These are phyloP conservation scores for Camponotus pennsylvanicus DNA, from an alignment of 1,140 invertebrate species.

Conservation along the genomic window DNA sequence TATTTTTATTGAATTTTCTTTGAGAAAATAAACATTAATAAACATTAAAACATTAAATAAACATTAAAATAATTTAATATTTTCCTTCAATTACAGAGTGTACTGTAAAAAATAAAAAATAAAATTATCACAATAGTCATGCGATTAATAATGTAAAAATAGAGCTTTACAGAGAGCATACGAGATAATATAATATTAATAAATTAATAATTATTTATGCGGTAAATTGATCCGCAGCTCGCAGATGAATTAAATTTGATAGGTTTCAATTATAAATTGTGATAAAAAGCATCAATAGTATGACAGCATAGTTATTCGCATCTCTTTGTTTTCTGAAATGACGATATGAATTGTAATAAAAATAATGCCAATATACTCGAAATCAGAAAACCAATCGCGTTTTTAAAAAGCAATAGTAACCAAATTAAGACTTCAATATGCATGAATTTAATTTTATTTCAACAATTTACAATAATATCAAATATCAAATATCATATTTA, in stretches of 20 bases:
- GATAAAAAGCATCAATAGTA: not conserved
- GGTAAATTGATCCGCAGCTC: not conserved
- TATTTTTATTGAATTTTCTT: slow-evolving; percentile 27
- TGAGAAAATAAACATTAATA: not conserved
- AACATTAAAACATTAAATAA: no score
- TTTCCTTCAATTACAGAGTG: not conserved
- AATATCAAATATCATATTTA: slow-evolving; percentile 10
- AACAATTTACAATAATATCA: not conserved
- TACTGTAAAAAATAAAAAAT: slow-evolving; percentile 4
- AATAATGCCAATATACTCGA: not conserved
- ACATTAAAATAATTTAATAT: not conserved
- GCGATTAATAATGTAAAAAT: not conserved
- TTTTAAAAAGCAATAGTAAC: not conserved
- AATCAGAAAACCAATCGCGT: not conserved
- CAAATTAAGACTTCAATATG: not conserved
- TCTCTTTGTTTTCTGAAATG: slow-evolving; percentile 1
- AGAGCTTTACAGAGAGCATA: not conserved
- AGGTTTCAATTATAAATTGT: not conserved
- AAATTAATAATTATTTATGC: slow-evolving; percentile 40
- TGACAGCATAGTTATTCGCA: not conserved
- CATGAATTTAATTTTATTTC: not conserved
- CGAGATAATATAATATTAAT: slow-evolving; percentile 34
- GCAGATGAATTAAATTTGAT: slow-evolving; percentile 32
- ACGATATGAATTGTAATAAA: not conserved
- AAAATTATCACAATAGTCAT: not conserved